Evolutionary conservation across 1,140 invertebrate species (phyloP), one percentile per base, ranked within the genome.

Genomic region (Venustaconcha ellipsiformis): DNA sequence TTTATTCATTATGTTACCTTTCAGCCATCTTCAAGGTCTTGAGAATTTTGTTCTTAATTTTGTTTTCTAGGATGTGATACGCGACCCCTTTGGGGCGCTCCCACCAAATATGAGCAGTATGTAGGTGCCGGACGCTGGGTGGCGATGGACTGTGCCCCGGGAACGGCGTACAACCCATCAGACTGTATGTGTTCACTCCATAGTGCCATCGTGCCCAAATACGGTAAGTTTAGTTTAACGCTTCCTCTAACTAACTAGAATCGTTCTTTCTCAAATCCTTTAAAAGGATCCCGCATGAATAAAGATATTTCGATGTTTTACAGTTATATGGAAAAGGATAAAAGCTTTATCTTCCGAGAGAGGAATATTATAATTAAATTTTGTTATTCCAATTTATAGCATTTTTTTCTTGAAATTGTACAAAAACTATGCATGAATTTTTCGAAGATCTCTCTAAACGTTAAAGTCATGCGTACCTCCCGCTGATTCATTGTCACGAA

Each of bases 121-220:
- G 59, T 77, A 20, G 59, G 71, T 1, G 78, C 80, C 15, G 68
- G 69, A 12, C 70, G 74, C 23, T 84, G 81, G 81, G n/a, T 75
- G 15, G 57, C 60, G 59, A 76, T 80, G 78, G 37, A 75, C 20
- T 84, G 83, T 71, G 78, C 80, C 15, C 72, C 67, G 15, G 83
- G 83, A 30, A 80, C 80, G 6, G 69, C 72, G 5, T 84, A 74
- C 67, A 77, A 78, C 72, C 55, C 62, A 55, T 60, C 67, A 4
- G 68, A 75, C 48, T 84, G 83, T 70, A 60, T 60, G 57, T 84
- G 83, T 23, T 62, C 76, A 8, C 63, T 71, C 48, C 26, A 57
- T 15, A 67, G 55, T 57, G 58, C n/a, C 14, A 59, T 64, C 26
- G n/a, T 68, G 17, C 48, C 74, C 3, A 67, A 57, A 18, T 57